Conservation (phyloP, 2,888 invertebrate species). For the Dicranocentrus wangi region DNA sequence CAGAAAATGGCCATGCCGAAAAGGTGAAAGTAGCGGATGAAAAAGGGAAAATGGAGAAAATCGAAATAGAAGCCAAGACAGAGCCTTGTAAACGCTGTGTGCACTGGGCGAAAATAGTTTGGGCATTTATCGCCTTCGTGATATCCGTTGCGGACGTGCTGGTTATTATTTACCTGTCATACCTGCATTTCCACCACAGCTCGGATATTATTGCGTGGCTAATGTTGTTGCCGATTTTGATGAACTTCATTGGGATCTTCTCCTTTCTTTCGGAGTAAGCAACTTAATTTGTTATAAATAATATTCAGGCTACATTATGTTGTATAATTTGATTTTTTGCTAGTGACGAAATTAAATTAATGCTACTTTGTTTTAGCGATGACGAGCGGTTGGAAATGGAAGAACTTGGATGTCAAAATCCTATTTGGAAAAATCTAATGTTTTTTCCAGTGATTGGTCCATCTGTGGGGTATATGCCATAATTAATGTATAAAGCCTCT, state of each 20-base stretch:
- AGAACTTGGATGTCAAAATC: slow-evolving; percentile 35
- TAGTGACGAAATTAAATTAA: too few species aligned
- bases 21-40: neutral
- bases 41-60: slow-evolving; percentile 15
- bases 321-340: too few species aligned
- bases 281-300: too few species aligned
- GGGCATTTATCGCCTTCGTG: slow-evolving; percentile 56
- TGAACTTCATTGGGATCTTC: slow-evolving; percentile 66
- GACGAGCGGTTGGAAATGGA: slow-evolving; percentile 63
- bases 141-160: slow-evolving; percentile 62
- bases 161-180: slow-evolving; percentile 63
- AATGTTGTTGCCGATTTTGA: slow-evolving; percentile 55
- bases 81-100: slow-evolving; percentile 17
- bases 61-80: neutral
- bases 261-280: slow-evolving; percentile 66
- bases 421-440: slow-evolving; percentile 59
- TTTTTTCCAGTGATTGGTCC: slow-evolving; percentile 66
- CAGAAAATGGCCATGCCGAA: neutral
- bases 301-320: too few species aligned
- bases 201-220: slow-evolving; percentile 63
- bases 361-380: too few species aligned
- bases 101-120: slow-evolving; percentile 49
- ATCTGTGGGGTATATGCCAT: slow-evolving; percentile 58
- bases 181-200: slow-evolving; percentile 63
- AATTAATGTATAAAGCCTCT: too few species aligned